Conservation (phyloP, 2,888 invertebrate genomes). For the Drosophila prostipennis region DNA sequence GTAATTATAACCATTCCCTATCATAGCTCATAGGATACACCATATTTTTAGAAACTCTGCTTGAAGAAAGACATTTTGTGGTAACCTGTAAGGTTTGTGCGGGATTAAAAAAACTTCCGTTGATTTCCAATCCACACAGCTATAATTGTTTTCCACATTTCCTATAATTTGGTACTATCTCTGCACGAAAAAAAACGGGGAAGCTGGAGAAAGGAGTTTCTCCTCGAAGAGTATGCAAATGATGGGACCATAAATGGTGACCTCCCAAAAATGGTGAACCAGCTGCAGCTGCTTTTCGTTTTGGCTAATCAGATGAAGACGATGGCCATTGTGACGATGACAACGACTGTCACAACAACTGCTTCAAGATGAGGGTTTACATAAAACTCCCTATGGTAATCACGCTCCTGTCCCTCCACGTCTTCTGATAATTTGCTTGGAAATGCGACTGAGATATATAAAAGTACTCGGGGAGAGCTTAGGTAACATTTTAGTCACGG, state of each 20-base stretch:
- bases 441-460: conserved; percentile 34
- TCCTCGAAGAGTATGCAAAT: conserved; percentile 25
- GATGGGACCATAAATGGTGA: conserved; percentile 31
- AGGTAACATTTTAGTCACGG: conserved; percentile 77
- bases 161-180: neutral
- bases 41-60: no score
- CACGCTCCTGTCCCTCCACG: conserved; percentile 43
- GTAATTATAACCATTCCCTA: no score
- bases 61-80: no score
- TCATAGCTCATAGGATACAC: no score
- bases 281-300: conserved; percentile 18
- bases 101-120: neutral
- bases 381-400: conserved; percentile 70
- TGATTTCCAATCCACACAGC: neutral
- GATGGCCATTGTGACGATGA: conserved; percentile 18
- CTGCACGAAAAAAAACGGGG: neutral
- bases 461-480: conserved; percentile 50
- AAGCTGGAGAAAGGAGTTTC: conserved; percentile 35
- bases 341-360: conserved; percentile 37
- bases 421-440: conserved; percentile 66
- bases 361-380: conserved; percentile 50
- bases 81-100: neutral
- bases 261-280: conserved; percentile 26
- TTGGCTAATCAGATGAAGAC: conserved; percentile 36
- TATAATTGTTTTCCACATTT: conserved; percentile 5